A percentile compares a stretch with the other conserved stretches of the same genome.
phyloP scores from a whole-genome alignment of 2,888 invertebrate species.

The Smittia sp. region DNA sequence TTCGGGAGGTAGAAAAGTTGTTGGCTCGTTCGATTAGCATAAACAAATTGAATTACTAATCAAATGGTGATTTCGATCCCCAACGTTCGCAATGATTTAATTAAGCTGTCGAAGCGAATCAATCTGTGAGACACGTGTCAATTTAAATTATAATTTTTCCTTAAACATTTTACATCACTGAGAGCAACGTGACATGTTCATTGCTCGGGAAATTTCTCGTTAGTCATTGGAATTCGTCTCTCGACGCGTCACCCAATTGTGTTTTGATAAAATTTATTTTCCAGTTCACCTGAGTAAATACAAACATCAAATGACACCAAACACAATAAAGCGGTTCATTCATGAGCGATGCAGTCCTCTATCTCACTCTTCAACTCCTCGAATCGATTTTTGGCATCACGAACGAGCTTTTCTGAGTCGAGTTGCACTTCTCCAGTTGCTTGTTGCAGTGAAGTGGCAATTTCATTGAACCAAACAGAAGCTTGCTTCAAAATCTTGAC shows the following conservation, averaged over 20 bases:
- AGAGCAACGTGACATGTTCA: background rate
- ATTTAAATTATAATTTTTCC: constrained; percentile 8
- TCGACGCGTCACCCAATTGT: too few relatives aligned
- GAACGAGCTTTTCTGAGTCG: background rate
- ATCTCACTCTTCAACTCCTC: constrained; percentile 1
- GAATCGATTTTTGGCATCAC: constrained; percentile 2
- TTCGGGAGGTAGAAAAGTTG: background rate
- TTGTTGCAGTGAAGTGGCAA: constrained; percentile 16
- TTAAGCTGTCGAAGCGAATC: background rate
- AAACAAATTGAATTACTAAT: constrained; percentile 12
- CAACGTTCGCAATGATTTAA: background rate
- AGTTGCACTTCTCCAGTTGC: background rate
- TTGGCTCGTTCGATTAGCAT: background rate
- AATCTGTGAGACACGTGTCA: constrained; percentile 6
- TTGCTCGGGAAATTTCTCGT: background rate
- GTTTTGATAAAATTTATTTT: too few relatives aligned
- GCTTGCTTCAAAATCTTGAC: background rate
- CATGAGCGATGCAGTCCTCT: constrained; percentile 2
- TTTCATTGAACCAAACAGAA: background rate
- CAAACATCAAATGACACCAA: too few relatives aligned
- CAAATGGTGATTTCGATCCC: background rate
- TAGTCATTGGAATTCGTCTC: background rate
- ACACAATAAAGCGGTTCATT: too few relatives aligned
- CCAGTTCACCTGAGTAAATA: too few relatives aligned
- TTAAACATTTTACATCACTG: background rate